Evolutionary conservation across 2,888 invertebrate species (phyloP).

Genomic region (Idaea dimidiata): DNA sequence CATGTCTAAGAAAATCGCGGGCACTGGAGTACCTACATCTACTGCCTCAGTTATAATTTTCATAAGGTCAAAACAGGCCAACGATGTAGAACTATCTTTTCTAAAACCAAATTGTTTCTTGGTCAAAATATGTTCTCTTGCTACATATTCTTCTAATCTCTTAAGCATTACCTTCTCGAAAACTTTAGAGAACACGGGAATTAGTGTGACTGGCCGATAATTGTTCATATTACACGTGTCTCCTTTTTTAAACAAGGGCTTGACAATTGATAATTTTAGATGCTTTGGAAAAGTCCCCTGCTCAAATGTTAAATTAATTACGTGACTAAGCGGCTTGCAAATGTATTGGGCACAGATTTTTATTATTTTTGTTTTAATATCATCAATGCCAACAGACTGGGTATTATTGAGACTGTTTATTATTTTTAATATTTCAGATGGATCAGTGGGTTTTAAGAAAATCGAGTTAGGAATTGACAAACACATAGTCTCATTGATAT

Average conservation of each 20-base stretch:
- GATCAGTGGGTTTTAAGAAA: slow-evolving; percentile 11
- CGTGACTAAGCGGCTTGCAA: slow-evolving; percentile 1
- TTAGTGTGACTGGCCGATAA: not conserved
- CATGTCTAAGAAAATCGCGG: not conserved
- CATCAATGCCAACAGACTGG: slow-evolving; percentile 18
- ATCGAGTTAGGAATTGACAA: slow-evolving; percentile 5
- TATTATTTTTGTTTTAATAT: too few relatives aligned
- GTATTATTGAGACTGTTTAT: slow-evolving; percentile 18
- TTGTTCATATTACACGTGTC: slow-evolving; percentile 14
- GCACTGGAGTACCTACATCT: not conserved
- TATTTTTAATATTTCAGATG: slow-evolving; percentile 9
- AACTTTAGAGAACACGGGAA: slow-evolving; percentile 1
- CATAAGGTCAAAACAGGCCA: not conserved
- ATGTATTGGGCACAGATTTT: slow-evolving; percentile 4
- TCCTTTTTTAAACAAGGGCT: slow-evolving; percentile 20
- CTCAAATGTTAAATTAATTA: slow-evolving; percentile 17
- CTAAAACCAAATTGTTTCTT: slow-evolving; percentile 1
- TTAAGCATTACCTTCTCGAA: slow-evolving; percentile 1
- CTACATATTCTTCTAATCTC: not conserved
- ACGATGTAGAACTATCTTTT: not conserved
- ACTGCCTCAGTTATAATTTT: not conserved
- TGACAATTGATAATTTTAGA: slow-evolving; percentile 18
- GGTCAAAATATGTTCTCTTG: not conserved
- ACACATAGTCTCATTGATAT: slow-evolving; percentile 1
- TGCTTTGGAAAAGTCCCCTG: slow-evolving; percentile 15